Conservation (phyloP, 1,140 invertebrate genomes). For the Ostrea denselamellosa region DNA sequence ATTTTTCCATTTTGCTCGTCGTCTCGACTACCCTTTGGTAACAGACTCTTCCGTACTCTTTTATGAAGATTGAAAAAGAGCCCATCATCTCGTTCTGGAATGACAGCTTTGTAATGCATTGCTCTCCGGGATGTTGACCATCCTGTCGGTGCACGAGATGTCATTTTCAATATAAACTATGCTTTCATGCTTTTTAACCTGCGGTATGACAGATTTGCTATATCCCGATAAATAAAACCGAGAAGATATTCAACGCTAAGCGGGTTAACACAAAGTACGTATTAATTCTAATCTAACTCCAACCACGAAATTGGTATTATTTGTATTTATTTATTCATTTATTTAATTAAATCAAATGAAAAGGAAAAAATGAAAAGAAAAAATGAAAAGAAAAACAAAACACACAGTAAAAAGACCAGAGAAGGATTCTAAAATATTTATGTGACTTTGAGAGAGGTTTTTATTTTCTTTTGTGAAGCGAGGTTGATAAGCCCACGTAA, state of each 20-base stretch:
- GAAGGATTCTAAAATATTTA: no score
- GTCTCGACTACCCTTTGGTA: constrained; percentile 13
- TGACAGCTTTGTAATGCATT: constrained; percentile 6
- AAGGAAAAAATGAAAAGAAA: no score
- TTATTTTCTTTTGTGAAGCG: no score
- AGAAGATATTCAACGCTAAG: neutral
- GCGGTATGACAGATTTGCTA: neutral
- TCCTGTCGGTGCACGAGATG: constrained; percentile 19
- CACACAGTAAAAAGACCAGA: no score
- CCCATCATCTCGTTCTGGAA: neutral
- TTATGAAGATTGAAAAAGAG: constrained; percentile 22
- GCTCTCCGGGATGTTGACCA: constrained; percentile 13
- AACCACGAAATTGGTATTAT: no score
- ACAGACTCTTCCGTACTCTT: neutral
- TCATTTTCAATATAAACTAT: neutral
- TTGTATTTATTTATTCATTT: no score
- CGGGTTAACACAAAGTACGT: neutral
- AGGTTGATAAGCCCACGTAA: neutral
- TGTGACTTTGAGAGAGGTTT: no score
- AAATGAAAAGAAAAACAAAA: no score
- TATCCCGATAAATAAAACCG: neutral
- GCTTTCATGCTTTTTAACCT: neutral
- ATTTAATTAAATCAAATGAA: no score
- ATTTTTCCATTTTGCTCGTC: neutral
- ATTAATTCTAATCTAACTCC: neutral